phyloP scores from a whole-genome alignment of 2,888 invertebrate species.

The Tetrapedia diversipes region DNA sequence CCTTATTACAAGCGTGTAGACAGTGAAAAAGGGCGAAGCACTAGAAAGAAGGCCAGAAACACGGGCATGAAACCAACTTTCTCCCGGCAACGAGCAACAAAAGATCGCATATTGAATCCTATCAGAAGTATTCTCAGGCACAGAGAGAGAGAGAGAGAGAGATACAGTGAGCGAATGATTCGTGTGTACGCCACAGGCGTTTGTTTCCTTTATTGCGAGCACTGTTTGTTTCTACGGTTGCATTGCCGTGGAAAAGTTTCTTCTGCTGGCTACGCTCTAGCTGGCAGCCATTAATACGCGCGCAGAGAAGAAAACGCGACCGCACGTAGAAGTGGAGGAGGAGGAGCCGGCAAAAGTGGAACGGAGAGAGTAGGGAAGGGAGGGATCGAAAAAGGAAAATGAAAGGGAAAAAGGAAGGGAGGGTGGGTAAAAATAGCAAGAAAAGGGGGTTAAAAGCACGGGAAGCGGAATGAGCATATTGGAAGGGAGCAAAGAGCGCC shows the following conservation, averaged over 20 bases:
- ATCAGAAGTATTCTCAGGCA: conserved; percentile 27
- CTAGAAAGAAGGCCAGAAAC: not conserved
- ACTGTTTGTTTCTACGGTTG: conserved; percentile 35
- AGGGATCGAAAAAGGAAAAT: not conserved
- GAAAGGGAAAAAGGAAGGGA: not conserved
- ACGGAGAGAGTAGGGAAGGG: not conserved
- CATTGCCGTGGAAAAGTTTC: conserved; percentile 45
- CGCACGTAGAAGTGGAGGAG: not conserved
- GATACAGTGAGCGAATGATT: too few relatives aligned
- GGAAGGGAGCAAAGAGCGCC: not conserved
- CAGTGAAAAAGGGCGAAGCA: not conserved
- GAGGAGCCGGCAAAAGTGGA: not conserved
- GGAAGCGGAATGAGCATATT: not conserved
- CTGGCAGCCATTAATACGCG: conserved; percentile 36
- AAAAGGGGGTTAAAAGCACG: not conserved
- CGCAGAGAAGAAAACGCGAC: conserved; percentile 15
- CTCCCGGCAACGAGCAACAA: conserved; percentile 25
- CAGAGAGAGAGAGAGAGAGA: too few relatives aligned
- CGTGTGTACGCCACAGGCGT: conserved; percentile 14
- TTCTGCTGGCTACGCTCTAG: conserved; percentile 13
- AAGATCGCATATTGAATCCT: conserved; percentile 40
- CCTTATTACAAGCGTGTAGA: not conserved
- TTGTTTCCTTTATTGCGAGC: conserved; percentile 48
- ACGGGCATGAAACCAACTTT: not conserved
- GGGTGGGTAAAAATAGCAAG: not conserved